Percentiles rank a stretch among this genome's conserved stretches.
These are phyloP conservation scores for Dendrolimus kikuchii DNA, from an alignment of 1,140 invertebrate species.

Conservation along the genomic window DNA sequence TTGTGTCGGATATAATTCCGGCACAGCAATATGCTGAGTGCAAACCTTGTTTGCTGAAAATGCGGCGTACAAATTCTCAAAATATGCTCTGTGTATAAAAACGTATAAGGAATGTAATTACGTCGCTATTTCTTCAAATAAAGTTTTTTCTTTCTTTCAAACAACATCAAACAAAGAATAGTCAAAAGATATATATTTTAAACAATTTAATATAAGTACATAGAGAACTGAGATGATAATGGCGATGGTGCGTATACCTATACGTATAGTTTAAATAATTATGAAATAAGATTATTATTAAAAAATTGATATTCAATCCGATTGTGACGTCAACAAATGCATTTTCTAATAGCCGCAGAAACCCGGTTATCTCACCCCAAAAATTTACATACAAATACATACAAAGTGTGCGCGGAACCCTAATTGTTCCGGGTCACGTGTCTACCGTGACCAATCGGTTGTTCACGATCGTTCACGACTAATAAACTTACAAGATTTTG, in stretches of 20 bases:
- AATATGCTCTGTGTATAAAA: no score
- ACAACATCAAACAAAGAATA: no score
- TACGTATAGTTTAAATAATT: conserved; percentile 4
- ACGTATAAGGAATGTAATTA: no score
- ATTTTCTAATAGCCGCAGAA: not conserved
- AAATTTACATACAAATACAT: conserved; percentile 66
- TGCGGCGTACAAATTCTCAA: no score
- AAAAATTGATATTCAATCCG: not conserved
- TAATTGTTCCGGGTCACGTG: conserved; percentile 71
- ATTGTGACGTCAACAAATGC: not conserved
- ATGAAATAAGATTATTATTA: not conserved
- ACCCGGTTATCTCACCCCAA: conserved; percentile 56
- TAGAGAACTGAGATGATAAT: no score
- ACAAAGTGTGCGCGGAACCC: conserved; percentile 52
- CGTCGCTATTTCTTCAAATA: no score
- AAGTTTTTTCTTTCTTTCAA: no score
- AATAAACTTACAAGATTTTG: conserved; percentile 67
- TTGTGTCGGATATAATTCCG: no score
- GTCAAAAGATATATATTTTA: no score
- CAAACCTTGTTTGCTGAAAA: no score
- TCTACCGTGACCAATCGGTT: conserved; percentile 53
- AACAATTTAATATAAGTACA: no score
- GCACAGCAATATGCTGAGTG: no score
- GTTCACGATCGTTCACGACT: conserved; percentile 63
- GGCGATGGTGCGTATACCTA: not conserved